Evolutionary conservation across 1,140 invertebrate species (phyloP).

Genomic region (Leptinotarsa undecemlineata): DNA sequence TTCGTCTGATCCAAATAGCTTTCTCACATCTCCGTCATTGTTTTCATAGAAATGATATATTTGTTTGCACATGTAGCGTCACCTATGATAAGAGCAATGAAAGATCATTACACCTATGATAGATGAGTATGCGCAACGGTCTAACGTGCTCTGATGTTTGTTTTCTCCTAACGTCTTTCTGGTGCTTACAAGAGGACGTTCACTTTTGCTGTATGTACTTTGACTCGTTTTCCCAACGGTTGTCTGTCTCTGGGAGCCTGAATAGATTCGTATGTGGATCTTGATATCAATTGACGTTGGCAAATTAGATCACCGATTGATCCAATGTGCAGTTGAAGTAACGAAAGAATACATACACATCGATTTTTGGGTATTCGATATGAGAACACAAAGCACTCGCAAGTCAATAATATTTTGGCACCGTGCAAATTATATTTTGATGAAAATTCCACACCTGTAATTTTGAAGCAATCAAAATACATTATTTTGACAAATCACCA

Average conservation of each 20-base stretch:
- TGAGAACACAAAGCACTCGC: no score
- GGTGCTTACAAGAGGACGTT: conserved; percentile 5
- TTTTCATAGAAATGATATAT: not conserved
- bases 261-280: conserved; percentile 1
- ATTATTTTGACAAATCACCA: no score
- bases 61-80: not conserved
- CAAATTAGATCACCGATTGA: not conserved
- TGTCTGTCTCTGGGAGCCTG: not conserved
- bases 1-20: no score
- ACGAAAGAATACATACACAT: no score
- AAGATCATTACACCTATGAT: conserved; percentile 4
- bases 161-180: not conserved
- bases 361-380: no score
- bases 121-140: not conserved
- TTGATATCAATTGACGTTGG: not conserved
- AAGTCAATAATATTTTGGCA: no score
- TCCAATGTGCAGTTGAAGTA: not conserved
- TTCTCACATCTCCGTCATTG: not conserved
- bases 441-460: no score
- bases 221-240: not conserved
- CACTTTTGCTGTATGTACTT: not conserved
- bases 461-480: no score
- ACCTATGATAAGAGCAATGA: conserved; percentile 1
- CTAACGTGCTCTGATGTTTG: not conserved
- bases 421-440: no score